phyloP scores from a whole-genome alignment of 2,888 invertebrate species.

The Linnaemya vulpina region DNA sequence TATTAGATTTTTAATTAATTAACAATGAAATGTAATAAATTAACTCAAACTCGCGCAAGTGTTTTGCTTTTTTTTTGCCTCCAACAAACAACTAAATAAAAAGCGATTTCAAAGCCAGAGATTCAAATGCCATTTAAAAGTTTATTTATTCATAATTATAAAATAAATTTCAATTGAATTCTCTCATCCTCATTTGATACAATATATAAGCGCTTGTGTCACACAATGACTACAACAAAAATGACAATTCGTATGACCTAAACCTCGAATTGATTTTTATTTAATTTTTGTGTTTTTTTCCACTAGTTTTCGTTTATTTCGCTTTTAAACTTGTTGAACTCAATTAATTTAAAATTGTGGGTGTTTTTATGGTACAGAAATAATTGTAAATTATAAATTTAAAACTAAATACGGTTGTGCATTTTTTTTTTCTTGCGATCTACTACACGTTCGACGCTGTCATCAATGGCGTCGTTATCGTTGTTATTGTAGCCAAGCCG shows the following conservation, averaged over 20 bases:
- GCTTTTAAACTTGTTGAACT: slow-evolving; percentile 79
- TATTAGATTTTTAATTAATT: slow-evolving; percentile 30
- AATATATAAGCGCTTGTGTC: neutral
- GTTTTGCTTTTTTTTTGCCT: neutral
- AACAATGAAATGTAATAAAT: slow-evolving; percentile 56
- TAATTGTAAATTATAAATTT: slow-evolving; percentile 57
- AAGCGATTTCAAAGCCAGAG: neutral
- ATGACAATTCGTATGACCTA: slow-evolving; percentile 65
- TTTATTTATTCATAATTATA: slow-evolving; percentile 15
- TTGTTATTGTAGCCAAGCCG: slow-evolving; percentile 3
- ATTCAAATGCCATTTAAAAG: slow-evolving; percentile 20
- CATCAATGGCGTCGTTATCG: slow-evolving; percentile 12
- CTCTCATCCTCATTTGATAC: slow-evolving; percentile 52
- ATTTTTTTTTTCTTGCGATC: neutral
- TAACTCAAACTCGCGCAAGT: slow-evolving; percentile 25
- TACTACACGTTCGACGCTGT: slow-evolving; percentile 1
- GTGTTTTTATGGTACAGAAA: slow-evolving; percentile 67
- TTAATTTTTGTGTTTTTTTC: slow-evolving; percentile 58
- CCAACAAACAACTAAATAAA: slow-evolving; percentile 20
- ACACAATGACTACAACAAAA: neutral
- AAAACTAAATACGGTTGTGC: slow-evolving; percentile 14
- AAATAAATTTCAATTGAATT: slow-evolving; percentile 34
- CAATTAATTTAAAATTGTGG: slow-evolving; percentile 79
- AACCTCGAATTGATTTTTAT: slow-evolving; percentile 79
- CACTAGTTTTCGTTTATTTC: slow-evolving; percentile 9